Evolutionary conservation across 2,797 vertebrate species (phyloP).

Genomic region (Chaunax sp.): DNA sequence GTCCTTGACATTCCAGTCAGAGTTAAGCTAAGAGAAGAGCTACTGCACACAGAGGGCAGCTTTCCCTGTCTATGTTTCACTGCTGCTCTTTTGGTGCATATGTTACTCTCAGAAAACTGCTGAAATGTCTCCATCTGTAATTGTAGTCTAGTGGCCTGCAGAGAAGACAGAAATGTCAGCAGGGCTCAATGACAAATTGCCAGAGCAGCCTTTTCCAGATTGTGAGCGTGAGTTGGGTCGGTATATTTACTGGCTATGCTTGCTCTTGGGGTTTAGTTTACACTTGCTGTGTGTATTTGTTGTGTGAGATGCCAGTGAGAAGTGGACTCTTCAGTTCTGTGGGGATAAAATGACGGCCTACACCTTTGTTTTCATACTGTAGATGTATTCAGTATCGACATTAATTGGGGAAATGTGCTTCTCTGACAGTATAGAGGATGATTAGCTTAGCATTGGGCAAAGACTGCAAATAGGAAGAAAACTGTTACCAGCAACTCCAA

Average conservation of each 20-base stretch:
- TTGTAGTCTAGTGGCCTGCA: constrained; percentile 27
- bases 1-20: constrained; percentile 42
- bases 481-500: not conserved
- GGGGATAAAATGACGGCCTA: no score
- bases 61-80: constrained; percentile 35
- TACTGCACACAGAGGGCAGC: constrained; percentile 23
- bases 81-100: constrained; percentile 39
- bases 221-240: not conserved
- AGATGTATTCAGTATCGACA: no score
- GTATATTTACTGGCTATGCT: not conserved
- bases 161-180: constrained; percentile 46
- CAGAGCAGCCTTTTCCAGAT: constrained; percentile 35
- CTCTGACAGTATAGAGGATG: no score
- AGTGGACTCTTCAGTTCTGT: no score
- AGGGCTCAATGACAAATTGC: constrained; percentile 32
- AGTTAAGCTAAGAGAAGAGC: constrained; percentile 12
- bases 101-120: constrained; percentile 55
- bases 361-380: no score
- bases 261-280: not conserved
- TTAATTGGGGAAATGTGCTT: no score
- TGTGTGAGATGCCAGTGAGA: not conserved
- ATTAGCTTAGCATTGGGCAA: not conserved
- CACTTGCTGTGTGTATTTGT: constrained; percentile 11
- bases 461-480: no score
- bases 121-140: constrained; percentile 39